Evolutionary conservation across 2,888 invertebrate genomes (phyloP).

Genomic region (Cephus rjabovi): DNA sequence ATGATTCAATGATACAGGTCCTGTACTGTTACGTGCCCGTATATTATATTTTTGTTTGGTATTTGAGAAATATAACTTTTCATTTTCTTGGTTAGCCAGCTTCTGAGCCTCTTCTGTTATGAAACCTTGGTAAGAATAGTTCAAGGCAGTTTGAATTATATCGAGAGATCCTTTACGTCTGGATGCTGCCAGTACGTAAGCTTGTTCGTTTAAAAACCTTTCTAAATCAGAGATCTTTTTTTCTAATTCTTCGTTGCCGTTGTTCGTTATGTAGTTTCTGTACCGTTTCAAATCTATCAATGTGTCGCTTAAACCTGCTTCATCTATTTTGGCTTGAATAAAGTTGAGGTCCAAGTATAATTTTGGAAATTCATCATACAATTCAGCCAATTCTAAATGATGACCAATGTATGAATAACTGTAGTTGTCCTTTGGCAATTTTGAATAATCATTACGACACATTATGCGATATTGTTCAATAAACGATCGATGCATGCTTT

Average conservation of each 20-base stretch:
- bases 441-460: constrained; percentile 68
- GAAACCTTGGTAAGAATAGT: constrained; percentile 71
- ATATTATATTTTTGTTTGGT: constrained; percentile 67
- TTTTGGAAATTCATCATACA: constrained; percentile 70
- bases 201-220: constrained; percentile 73
- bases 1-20: constrained; percentile 66
- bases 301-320: constrained; percentile 78
- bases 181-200: constrained; percentile 73
- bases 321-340: constrained; percentile 76
- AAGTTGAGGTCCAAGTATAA: constrained; percentile 78
- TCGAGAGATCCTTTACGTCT: constrained; percentile 69
- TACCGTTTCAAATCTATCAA: constrained; percentile 77
- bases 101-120: constrained; percentile 71
- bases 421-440: constrained; percentile 78
- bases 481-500: constrained; percentile 71
- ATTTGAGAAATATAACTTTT: constrained; percentile 70
- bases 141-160: constrained; percentile 78
- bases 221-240: constrained; percentile 70
- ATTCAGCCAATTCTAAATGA: constrained; percentile 73
- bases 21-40: constrained; percentile 55
- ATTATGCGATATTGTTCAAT: constrained; percentile 71
- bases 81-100: constrained; percentile 68
- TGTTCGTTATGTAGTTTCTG: constrained; percentile 69
- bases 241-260: constrained; percentile 68
- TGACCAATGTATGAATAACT: constrained; percentile 80